Evolutionary conservation across 2,888 invertebrate species (phyloP).

Genomic region (Amphipoea oculea): DNA sequence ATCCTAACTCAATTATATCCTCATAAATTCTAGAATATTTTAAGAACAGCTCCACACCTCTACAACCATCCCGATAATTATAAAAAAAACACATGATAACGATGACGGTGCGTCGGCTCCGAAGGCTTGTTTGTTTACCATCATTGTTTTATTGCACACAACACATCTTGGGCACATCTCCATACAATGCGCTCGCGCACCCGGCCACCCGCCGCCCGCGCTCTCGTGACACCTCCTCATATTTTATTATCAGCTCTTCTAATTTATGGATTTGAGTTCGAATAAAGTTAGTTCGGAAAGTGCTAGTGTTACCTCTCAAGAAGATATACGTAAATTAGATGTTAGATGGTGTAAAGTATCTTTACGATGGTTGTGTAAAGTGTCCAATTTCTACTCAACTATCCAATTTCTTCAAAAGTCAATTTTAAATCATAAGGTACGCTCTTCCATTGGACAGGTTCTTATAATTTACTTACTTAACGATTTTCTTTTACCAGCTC

Average conservation of each 20-base stretch:
- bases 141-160: conserved; percentile 77
- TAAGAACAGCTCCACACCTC: conserved; percentile 36
- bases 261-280: conserved; percentile 47
- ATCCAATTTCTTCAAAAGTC: conserved; percentile 2
- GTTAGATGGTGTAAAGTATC: conserved; percentile 2
- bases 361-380: conserved; percentile 11
- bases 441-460: not conserved
- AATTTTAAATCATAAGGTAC: not conserved
- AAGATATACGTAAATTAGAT: conserved; percentile 46
- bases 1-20: not conserved
- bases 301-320: conserved; percentile 43
- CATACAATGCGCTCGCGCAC: conserved; percentile 69
- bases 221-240: conserved; percentile 56
- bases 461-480: not conserved
- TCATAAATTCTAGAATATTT: not conserved
- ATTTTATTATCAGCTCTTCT: conserved; percentile 58
- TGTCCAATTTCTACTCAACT: conserved; percentile 14
- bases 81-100: conserved; percentile 61
- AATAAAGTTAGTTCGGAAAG: conserved; percentile 42
- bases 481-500: not conserved
- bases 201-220: conserved; percentile 56
- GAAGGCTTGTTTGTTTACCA: conserved; percentile 79
- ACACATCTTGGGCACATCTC: conserved; percentile 63
- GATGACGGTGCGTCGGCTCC: conserved; percentile 72
- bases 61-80: conserved; percentile 31